Base-by-base conservation (phyloP, 2,888 invertebrate species). In the Abrostola triplasia region DNA sequence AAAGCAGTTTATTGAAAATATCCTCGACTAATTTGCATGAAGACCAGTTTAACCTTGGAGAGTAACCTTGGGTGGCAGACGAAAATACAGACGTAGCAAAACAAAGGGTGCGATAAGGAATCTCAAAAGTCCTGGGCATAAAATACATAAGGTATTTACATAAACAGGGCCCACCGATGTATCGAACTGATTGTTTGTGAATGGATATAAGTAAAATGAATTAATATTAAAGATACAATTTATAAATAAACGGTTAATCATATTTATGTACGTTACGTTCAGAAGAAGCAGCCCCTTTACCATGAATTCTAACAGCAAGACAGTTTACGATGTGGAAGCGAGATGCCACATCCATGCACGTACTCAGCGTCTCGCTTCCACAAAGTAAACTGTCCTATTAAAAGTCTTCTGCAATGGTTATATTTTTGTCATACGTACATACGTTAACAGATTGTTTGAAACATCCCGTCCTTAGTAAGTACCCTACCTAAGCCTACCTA, bases 111-210 rank as follows among this genome's bases (percentile, higher is more conserved):
- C 70, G 88, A 90, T 90, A 87, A 82, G 80, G 76, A 79, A 91
- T 89, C 91, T 83, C 77, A 81, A 74, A 70, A 74, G 67, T 74
- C 66, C 73, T 76, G 80, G 76, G 77, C 84, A 85, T 87, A 88
- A 88, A 86, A 90, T 89, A 90, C 88, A 86, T 84, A 86, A 85
- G 82, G 76, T 83, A 90, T 92, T 92, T 88, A 88, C 88, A 91
- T 90, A 88, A 80, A 74, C 73, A 64, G 60, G 83, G 83, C 85
- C 85, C 82, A 64, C 82, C 88, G 92, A 92, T 93, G 85, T 84
- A 88, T 86, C 85, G 84, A 72, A 72, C 70, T 78, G 92, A 93
- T 77, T 92, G 90, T 59, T 68, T 48, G 73, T 80, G 76, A 86
- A 81, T 76, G 83, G 84, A 80, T 86, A 84, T 86, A 88, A 89